A percentile compares a stretch with the other conserved stretches of the same genome.
Evolutionary conservation across 2,888 invertebrate species (phyloP).

Genomic region (Chymomyza fuscimana): DNA sequence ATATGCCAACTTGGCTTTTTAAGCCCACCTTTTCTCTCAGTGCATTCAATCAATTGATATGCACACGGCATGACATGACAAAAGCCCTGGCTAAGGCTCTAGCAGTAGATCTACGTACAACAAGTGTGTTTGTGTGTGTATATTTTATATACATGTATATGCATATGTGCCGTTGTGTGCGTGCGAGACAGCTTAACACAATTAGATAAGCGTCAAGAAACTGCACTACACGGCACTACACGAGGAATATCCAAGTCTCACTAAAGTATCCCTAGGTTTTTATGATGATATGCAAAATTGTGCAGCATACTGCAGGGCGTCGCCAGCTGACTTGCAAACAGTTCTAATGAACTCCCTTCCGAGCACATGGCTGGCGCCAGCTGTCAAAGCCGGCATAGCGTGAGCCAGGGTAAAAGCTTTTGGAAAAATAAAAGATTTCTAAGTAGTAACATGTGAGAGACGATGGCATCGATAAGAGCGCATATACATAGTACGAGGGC

Average conservation of each 20-base stretch:
- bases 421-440: neutral
- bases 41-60: neutral
- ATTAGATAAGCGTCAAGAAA: slow-evolving; percentile 6
- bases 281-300: slow-evolving; percentile 47
- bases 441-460: slow-evolving; percentile 37
- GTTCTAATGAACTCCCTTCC: slow-evolving; percentile 1
- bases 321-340: slow-evolving; percentile 57
- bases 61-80: neutral
- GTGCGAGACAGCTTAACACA: slow-evolving; percentile 23
- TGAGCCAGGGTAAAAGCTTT: neutral
- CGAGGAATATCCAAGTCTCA: neutral
- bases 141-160: no score
- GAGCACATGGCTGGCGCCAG: neutral
- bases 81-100: neutral
- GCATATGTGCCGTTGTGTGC: neutral
- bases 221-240: neutral
- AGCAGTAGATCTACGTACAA: slow-evolving; percentile 24
- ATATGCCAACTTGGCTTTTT: no score
- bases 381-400: neutral
- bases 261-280: neutral
- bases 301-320: slow-evolving; percentile 43
- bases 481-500: neutral
- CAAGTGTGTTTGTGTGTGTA: slow-evolving; percentile 37
- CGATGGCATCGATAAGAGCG: slow-evolving; percentile 55
- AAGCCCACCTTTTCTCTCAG: neutral